phyloP scores from a whole-genome alignment of 2,113 vertebrate species.

The Abramis brama region DNA sequence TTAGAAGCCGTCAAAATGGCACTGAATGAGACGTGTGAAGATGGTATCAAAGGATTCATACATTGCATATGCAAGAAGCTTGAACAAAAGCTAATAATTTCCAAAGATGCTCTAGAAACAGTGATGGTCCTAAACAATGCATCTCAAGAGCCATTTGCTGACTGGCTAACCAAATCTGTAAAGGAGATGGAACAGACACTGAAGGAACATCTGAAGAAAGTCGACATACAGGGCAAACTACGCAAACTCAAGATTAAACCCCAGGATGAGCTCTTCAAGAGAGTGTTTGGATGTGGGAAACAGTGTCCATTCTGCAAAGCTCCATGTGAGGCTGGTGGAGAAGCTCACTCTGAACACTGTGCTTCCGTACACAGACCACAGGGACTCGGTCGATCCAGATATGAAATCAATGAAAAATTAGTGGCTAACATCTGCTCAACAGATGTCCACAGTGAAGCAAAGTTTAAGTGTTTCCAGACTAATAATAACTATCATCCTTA shows the following conservation, averaged over 20 bases:
- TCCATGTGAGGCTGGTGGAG: slow-evolving; percentile 71
- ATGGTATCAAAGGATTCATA: slow-evolving; percentile 57
- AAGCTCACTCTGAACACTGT: slow-evolving; percentile 60
- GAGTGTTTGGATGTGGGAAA: slow-evolving; percentile 73
- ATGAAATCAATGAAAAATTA: accelerated
- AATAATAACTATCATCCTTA: accelerated
- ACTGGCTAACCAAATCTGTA: slow-evolving; percentile 53
- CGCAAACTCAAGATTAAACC: slow-evolving; percentile 56
- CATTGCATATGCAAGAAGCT: slow-evolving; percentile 57
- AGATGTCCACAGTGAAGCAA: accelerated
- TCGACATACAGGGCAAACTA: slow-evolving; percentile 26
- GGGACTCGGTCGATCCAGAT: slow-evolving; percentile 25
- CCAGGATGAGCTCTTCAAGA: slow-evolving; percentile 64
- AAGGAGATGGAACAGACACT: slow-evolving; percentile 53
- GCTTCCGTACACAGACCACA: slow-evolving; percentile 62
- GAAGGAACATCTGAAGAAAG: not conserved
- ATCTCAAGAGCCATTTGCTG: slow-evolving; percentile 57
- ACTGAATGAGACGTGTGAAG: slow-evolving; percentile 3
- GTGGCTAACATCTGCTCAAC: slow-evolving; percentile 55
- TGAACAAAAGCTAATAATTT: slow-evolving; percentile 60
- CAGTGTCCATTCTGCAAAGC: slow-evolving; percentile 73
- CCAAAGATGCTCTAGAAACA: slow-evolving; percentile 58
- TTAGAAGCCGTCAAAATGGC: slow-evolving; percentile 49
- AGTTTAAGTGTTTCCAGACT: not conserved
- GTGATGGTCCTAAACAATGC: slow-evolving; percentile 62